These are phyloP conservation scores for Teleopsis dalmanni DNA, from an alignment of 1,140 invertebrate genomes.

Conservation along the genomic window DNA sequence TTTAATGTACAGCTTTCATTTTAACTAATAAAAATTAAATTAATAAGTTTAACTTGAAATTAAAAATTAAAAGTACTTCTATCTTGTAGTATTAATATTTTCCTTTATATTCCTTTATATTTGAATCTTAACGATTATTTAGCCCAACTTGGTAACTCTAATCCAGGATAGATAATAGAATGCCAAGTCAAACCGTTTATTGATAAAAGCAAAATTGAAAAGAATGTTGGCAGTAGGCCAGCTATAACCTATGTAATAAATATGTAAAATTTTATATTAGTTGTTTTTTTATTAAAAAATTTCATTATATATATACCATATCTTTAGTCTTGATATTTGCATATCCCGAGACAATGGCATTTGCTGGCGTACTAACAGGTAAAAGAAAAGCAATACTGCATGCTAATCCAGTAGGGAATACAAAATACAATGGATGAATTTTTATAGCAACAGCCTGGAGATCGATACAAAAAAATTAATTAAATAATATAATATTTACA, in stretches of 20 bases:
- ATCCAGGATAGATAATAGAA: constrained; percentile 1
- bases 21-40: too few species aligned
- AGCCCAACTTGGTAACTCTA: constrained; percentile 8
- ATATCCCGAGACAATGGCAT: constrained; percentile 81
- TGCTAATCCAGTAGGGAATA: constrained; percentile 69
- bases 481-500: background rate
- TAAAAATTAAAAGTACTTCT: too few species aligned
- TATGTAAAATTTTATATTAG: too few species aligned
- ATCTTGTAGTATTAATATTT: too few species aligned
- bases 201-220: background rate
- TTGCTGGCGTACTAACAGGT: constrained; percentile 74
- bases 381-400: constrained; percentile 64
- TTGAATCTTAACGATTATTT: too few species aligned
- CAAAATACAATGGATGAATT: constrained; percentile 75
- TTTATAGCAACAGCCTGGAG: constrained; percentile 50
- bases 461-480: background rate
- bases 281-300: too few species aligned
- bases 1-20: too few species aligned
- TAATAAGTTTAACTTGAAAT: too few species aligned
- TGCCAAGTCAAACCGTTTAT: constrained; percentile 1
- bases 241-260: background rate
- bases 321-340: constrained; percentile 63
- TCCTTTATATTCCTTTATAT: too few species aligned
- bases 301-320: constrained; percentile 51
- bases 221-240: constrained; percentile 9